Conservation (phyloP, 2,113 vertebrate genomes). For the Apteryx owenii region DNA sequence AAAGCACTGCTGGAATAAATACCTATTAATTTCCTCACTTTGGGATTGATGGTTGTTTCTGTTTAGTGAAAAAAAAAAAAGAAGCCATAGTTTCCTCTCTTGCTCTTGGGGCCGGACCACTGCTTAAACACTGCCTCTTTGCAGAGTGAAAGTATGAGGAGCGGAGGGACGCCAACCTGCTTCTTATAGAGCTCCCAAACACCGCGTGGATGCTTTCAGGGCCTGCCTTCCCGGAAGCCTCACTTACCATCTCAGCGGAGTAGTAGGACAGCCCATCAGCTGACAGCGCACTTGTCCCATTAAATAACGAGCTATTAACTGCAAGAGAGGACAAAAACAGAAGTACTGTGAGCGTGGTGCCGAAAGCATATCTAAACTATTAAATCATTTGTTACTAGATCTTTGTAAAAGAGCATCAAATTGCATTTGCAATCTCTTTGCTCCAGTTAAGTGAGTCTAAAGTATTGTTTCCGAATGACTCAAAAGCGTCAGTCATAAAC, state of each 20-base stretch:
- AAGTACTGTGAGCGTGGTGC: not conserved
- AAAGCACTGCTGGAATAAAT: not conserved
- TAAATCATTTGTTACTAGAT: not conserved
- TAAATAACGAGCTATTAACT: constrained; percentile 84
- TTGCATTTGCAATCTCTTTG: not conserved
- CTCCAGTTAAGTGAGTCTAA: not conserved
- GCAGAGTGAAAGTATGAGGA: not conserved
- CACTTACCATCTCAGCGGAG: constrained; percentile 82
- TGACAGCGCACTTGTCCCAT: constrained; percentile 56
- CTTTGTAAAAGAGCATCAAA: not conserved
- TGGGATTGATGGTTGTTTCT: not conserved
- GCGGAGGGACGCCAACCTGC: not conserved
- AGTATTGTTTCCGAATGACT: not conserved
- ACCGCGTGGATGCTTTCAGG: not conserved
- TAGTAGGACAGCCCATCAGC: constrained; percentile 71
- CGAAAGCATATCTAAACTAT: not conserved
- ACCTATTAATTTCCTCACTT: not conserved
- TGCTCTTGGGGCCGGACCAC: not conserved
- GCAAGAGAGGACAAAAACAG: constrained; percentile 56
- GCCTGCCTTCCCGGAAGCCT: not conserved
- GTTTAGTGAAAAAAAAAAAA: not conserved
- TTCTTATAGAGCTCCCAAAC: not conserved
- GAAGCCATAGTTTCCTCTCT: not conserved
- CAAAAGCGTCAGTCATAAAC: not conserved
- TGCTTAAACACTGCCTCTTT: not conserved